phyloP scores from a whole-genome alignment of 35 echinoderm and acorn worm species.

The Ophiothrix spiculata region DNA sequence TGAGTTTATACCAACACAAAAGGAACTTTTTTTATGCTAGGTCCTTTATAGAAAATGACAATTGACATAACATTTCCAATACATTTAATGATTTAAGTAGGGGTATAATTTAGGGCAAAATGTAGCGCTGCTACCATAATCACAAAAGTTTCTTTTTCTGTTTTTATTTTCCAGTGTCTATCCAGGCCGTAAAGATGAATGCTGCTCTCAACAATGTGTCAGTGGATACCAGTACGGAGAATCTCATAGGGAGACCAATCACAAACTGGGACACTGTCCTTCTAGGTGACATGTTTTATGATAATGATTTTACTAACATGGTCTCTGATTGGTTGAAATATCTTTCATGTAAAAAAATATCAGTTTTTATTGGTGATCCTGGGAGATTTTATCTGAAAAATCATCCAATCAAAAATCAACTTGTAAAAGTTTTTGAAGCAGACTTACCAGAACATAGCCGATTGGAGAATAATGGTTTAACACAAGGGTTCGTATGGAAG shows the following conservation, averaged over 20 bases:
- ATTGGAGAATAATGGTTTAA: conserved; percentile 76
- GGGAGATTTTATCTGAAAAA: conserved; percentile 55
- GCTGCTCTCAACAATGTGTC: conserved; percentile 65
- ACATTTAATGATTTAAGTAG: no score
- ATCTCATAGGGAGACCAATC: conserved; percentile 42
- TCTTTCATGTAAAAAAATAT: conserved; percentile 2
- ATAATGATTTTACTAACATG: conserved; percentile 72
- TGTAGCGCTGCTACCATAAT: no score
- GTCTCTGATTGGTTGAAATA: conserved; percentile 58
- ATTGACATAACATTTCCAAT: no score
- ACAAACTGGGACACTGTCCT: conserved; percentile 68
- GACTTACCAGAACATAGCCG: conserved; percentile 44
- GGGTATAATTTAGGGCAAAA: no score
- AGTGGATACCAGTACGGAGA: conserved; percentile 45
- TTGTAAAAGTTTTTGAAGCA: conserved; percentile 54
- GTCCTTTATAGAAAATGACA: no score
- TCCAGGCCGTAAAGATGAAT: conserved; percentile 66
- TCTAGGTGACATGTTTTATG: conserved; percentile 95
- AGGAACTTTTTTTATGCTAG: no score
- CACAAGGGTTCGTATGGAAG: conserved; percentile 72
- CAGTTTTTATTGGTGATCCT: conserved; percentile 79
- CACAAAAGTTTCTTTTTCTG: no score
- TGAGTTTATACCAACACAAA: no score
- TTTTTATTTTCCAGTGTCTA: conserved; percentile 64
- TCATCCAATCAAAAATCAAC: conserved; percentile 57